Percentiles rank a stretch among this genome's conserved stretches.
These are phyloP conservation scores for Dermochelys coriacea DNA, from an alignment of 2,797 vertebrate genomes.

Conservation along the genomic window DNA sequence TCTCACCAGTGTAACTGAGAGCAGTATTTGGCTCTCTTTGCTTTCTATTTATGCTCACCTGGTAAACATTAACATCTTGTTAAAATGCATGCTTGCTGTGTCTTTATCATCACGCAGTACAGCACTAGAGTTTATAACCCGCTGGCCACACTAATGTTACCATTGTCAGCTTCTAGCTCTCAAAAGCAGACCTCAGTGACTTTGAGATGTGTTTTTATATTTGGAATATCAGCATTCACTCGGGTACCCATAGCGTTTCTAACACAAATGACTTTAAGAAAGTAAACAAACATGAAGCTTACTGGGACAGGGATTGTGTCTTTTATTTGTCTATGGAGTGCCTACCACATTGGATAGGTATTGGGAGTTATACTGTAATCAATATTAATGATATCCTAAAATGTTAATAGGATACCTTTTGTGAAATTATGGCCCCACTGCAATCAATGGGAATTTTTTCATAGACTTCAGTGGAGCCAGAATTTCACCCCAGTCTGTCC, in stretches of 20 bases:
- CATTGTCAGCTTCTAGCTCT: not conserved
- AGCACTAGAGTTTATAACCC: not conserved
- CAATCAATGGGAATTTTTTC: not conserved
- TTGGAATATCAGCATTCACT: not conserved
- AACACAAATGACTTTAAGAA: not conserved
- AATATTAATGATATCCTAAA: not conserved
- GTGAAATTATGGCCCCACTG: not conserved
- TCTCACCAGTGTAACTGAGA: fast-evolving
- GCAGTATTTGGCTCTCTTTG: fast-evolving
- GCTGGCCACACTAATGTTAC: not conserved
- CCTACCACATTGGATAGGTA: not conserved
- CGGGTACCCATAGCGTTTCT: not conserved
- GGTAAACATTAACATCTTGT: not conserved
- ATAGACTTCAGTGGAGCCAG: not conserved
- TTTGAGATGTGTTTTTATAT: not conserved
- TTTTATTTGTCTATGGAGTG: fast-evolving
- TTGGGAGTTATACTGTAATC: not conserved
- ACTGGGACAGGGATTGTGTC: not conserved
- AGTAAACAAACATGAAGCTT: not conserved
- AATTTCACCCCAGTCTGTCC: not conserved
- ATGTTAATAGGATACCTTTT: not conserved
- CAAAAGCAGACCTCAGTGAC: not conserved
- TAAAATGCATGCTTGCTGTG: not conserved
- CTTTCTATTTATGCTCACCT: not conserved
- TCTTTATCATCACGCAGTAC: not conserved